These are phyloP conservation scores for Rutilus rutilus DNA, from an alignment of 2,113 vertebrate species.

Conservation along the genomic window DNA sequence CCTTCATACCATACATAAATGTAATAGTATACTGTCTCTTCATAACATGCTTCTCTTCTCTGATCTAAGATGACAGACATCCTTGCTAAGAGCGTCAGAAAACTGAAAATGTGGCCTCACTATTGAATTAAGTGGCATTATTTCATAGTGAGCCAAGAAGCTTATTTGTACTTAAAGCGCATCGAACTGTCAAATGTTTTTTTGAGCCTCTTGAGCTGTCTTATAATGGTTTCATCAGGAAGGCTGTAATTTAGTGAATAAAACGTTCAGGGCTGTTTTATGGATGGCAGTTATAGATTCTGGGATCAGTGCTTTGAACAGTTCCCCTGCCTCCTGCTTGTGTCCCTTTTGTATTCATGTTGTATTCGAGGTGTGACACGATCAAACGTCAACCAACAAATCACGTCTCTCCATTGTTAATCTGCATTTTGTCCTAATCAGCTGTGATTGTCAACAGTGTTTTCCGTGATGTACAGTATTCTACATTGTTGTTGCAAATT, in stretches of 20 bases:
- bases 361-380: background rate
- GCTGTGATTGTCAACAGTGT: background rate
- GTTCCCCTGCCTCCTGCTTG: background rate
- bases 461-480: background rate
- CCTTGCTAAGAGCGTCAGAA: constrained; percentile 19
- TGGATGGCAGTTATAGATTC: constrained; percentile 42
- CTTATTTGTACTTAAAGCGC: constrained; percentile 43
- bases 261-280: constrained; percentile 42
- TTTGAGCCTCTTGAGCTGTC: constrained; percentile 19
- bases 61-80: constrained; percentile 1
- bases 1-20: background rate
- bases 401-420: background rate
- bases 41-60: constrained; percentile 12
- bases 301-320: constrained; percentile 36
- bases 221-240: constrained; percentile 41
- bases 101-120: constrained; percentile 1
- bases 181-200: constrained; percentile 32
- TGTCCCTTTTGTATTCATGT: background rate
- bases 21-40: background rate
- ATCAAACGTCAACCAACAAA: background rate
- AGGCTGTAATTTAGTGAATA: constrained; percentile 18
- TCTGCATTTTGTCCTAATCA: background rate
- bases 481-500: background rate
- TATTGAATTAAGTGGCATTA: constrained; percentile 4
- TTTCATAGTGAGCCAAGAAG: constrained; percentile 37